Base-by-base conservation (phyloP, 2,888 invertebrate genomes). In the Lapara coniferarum region DNA sequence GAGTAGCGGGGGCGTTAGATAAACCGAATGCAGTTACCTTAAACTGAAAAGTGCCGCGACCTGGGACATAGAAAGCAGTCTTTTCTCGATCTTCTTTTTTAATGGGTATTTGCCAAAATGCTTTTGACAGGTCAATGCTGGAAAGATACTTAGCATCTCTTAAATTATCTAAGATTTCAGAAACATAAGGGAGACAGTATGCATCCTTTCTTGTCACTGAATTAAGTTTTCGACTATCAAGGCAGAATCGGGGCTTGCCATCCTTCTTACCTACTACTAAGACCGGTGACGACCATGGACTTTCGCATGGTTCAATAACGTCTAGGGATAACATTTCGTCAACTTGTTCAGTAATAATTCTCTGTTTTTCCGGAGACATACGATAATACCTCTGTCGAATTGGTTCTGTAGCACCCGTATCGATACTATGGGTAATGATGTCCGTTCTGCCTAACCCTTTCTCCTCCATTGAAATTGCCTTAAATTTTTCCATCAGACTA, bases 101-200 rank as follows among this genome's bases (percentile, higher is more conserved):
- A 14, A 80, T 76, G 0, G 66, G 53, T 7, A 77, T 72, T 37
- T 78, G 78, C 78, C 77, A 78, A 46, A 77, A 80, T 2, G 52
- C 52, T 12, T 53, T 53, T 7, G 37, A 37, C 0, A 80, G 37
- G 67, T 81, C 79, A 0, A 80, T 71, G 30, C 72, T 75, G 0
- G 72, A 67, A 0, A 81, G 58, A 19, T 70, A 80, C 7, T 68
- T 71, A n/a, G 80, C 79, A 66, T 81, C 77, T 0, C 72, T 63
- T 3, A 80, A 57, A 46, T 79, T 79, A 37, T 80, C 79, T 12
- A 81, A 58, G 37, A 80, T 80, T 66, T 79, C 78, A 0, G 77
- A 72, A 0, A 81, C 59, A 67, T 76, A 66, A 5, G 37, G 37
- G 2, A 37, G 6, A 5, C 6, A 5, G 6, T 37, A 37, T 5